Evolutionary conservation across 53 echinoderm and acorn worm species (phyloP).

Genomic region (Hippasteria phrygiana): DNA sequence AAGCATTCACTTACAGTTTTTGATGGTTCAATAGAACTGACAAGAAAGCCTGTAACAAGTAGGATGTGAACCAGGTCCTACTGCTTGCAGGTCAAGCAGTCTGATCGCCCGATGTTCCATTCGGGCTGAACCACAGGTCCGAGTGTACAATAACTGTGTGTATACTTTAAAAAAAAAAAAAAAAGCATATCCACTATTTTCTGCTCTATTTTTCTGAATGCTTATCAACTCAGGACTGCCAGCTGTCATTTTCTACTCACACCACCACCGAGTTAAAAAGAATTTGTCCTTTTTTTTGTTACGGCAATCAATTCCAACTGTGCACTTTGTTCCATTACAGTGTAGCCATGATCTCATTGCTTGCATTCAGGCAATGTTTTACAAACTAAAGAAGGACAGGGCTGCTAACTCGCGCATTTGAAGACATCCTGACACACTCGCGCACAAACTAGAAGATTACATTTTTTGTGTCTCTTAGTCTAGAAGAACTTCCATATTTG

Average conservation of each 20-base stretch:
- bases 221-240: neutral
- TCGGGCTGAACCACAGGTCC: neutral
- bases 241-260: neutral
- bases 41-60: neutral
- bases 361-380: no score
- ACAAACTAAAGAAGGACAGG: no score
- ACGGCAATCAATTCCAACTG: neutral
- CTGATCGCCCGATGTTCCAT: neutral
- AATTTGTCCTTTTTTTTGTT: neutral
- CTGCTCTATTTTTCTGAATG: neutral
- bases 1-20: no score
- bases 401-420: no score
- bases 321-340: no score
- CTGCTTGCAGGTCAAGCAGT: neutral
- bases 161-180: neutral
- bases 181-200: no score
- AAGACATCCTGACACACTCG: no score
- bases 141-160: neutral
- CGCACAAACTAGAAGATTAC: no score
- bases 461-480: no score
- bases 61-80: neutral
- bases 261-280: neutral
- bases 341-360: no score
- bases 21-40: neutral
- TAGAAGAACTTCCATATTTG: no score